Percentiles rank a stretch among this genome's conserved stretches.
Conservation (phyloP, 1,140 invertebrate species). For the Octopus bimaculoides region DNA sequence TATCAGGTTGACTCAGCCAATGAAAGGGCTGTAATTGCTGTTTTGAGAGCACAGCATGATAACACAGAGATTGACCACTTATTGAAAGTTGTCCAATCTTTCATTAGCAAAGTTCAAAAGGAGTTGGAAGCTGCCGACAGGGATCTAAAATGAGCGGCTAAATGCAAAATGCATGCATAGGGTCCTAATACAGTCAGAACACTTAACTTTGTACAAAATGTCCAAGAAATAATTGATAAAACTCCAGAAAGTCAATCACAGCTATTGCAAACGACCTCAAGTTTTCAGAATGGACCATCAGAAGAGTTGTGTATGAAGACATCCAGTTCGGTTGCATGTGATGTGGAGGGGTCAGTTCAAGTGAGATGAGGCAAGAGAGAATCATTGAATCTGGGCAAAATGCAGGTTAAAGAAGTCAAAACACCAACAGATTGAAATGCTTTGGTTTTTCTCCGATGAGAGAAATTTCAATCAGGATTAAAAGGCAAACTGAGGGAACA, state of each 20-base stretch:
- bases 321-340: not conserved
- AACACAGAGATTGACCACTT: not conserved
- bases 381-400: not conserved
- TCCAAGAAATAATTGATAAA: not conserved
- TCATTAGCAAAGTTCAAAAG: not conserved
- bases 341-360: not conserved
- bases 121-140: not conserved
- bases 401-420: not conserved
- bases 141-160: not conserved
- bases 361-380: not conserved
- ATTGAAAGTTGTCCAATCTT: not conserved
- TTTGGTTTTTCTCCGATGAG: not conserved
- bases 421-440: not conserved
- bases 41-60: not conserved
- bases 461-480: not conserved
- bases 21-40: not conserved
- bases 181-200: not conserved
- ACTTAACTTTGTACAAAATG: not conserved
- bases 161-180: not conserved
- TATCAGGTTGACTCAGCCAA: not conserved
- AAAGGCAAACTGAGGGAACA: not conserved
- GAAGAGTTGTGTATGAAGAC: not conserved
- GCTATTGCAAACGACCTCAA: not conserved
- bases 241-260: not conserved
- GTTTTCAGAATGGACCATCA: not conserved